Conservation (phyloP, 2,113 vertebrate species). For the Sturnus vulgaris region DNA sequence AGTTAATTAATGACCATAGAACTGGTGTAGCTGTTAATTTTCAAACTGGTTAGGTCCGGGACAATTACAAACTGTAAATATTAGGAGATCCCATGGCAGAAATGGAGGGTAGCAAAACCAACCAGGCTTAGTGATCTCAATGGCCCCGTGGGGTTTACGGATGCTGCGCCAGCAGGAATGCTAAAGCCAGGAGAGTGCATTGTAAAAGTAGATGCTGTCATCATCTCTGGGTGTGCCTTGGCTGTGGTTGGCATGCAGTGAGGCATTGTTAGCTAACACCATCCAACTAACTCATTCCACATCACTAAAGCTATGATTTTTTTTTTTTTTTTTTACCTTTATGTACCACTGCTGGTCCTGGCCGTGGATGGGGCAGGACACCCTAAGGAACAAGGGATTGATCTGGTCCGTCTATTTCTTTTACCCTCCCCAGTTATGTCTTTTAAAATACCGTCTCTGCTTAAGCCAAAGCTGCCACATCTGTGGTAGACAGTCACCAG, state of each 20-base stretch:
- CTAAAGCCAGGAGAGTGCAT: neutral
- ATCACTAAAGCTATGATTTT: neutral
- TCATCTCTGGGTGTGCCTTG: neutral
- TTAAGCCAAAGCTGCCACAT: neutral
- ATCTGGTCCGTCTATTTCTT: neutral
- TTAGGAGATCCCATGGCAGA: neutral
- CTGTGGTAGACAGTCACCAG: neutral
- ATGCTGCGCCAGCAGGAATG: neutral
- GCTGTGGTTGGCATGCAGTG: neutral
- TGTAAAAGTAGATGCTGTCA: conserved; percentile 4
- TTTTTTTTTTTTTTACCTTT: neutral
- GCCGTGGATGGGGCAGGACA: neutral
- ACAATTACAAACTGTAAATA: neutral
- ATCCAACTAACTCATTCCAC: neutral
- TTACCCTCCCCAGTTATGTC: accelerated
- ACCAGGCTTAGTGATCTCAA: neutral
- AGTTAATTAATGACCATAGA: neutral
- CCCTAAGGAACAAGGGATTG: neutral
- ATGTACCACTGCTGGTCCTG: neutral
- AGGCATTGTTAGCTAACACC: neutral
- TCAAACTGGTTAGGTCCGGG: neutral
- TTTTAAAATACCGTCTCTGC: neutral
- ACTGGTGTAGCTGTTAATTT: neutral
- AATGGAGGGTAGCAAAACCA: neutral
- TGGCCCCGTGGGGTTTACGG: neutral